A percentile compares a stretch with the other conserved stretches of the same genome.
Evolutionary conservation across 2,797 vertebrate genomes (phyloP).

Genomic region (Novumbra hubbsi): DNA sequence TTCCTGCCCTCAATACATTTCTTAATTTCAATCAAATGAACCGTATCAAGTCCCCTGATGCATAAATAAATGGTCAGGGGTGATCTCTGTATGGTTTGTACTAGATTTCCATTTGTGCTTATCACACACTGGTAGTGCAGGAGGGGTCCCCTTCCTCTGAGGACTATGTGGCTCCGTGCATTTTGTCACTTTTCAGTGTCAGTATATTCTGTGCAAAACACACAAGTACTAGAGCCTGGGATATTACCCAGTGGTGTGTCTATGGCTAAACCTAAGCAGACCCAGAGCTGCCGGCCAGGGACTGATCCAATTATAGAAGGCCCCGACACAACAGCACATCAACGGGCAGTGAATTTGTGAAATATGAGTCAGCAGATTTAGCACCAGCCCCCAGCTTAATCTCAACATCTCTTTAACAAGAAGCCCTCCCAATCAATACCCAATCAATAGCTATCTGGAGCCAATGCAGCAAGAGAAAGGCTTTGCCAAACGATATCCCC

Average conservation of each 20-base stretch:
- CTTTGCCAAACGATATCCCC: constrained; percentile 3
- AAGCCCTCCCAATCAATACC: constrained; percentile 65
- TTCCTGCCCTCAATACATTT: constrained; percentile 4
- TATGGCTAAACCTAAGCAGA: not conserved
- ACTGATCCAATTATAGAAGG: constrained; percentile 36
- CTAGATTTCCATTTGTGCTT: not conserved
- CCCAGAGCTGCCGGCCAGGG: constrained; percentile 5
- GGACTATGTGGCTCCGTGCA: not conserved
- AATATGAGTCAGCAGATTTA: constrained; percentile 72
- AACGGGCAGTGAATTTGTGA: constrained; percentile 29
- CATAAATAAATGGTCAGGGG: not conserved
- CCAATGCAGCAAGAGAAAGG: constrained; percentile 18
- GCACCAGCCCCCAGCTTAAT: constrained; percentile 52
- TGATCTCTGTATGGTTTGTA: not conserved
- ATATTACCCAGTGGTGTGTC: not conserved
- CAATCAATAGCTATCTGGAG: constrained; percentile 69
- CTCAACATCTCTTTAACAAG: constrained; percentile 69
- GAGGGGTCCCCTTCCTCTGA: not conserved
- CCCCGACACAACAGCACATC: constrained; percentile 13
- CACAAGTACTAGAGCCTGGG: not conserved
- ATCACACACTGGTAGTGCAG: constrained; percentile 7
- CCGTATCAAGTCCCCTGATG: constrained; percentile 4
- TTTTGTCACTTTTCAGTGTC: not conserved
- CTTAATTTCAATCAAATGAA: constrained; percentile 2
- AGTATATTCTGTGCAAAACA: not conserved